Base-by-base conservation (phyloP, 2,888 invertebrate species). In the Nomada lathburiana region DNA sequence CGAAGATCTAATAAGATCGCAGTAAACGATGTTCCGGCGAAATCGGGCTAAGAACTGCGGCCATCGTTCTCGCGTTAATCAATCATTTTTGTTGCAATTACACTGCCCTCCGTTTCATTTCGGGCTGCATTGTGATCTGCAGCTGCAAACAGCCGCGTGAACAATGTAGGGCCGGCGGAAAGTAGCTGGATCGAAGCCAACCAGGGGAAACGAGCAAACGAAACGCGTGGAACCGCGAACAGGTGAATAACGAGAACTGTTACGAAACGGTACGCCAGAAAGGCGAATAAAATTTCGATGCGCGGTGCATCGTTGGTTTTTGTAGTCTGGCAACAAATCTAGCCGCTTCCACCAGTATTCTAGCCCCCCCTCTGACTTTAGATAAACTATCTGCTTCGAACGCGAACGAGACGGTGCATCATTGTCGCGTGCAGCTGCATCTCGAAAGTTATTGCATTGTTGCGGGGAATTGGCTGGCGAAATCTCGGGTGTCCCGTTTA, bases 101-200 rank as follows among this genome's bases (percentile, higher is more conserved):
- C 44, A 4, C 29, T 11, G n/a, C 5, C 9, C 63, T 57, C 10
- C 36, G 55, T 76, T 76, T 76, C 52, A 53, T 59, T 79, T 72
- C 36, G 47, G 47, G 76, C 13, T 47, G 62, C 44, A 63, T 71
- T 60, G 68, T 42, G 18, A 44, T 68, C 42, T 26, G 42, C 55
- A 20, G 52, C 64, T 76, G 60, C 60, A 60, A 59, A 62, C 44
- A 18, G 29, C 2, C 63, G 44, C 10, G 42, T 13, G 50, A 50
- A 50, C 63, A 71, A 76, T 29, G 36, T 36, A 2, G 36, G 13
- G n/a, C 11, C 16, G 11, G 13, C 47, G 67, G 55, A 60, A 42
- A 69, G 44, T 44, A 52, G 44, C 29, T 59, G 78, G 42, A 50
- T 26, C n/a, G 50, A 50, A 57, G 68, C 63, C 68, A 79, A 59